A percentile compares a stretch with the other conserved stretches of the same genome.
Conservation (phyloP, 2,113 vertebrate genomes). For the Cynopterus brachyotis region DNA sequence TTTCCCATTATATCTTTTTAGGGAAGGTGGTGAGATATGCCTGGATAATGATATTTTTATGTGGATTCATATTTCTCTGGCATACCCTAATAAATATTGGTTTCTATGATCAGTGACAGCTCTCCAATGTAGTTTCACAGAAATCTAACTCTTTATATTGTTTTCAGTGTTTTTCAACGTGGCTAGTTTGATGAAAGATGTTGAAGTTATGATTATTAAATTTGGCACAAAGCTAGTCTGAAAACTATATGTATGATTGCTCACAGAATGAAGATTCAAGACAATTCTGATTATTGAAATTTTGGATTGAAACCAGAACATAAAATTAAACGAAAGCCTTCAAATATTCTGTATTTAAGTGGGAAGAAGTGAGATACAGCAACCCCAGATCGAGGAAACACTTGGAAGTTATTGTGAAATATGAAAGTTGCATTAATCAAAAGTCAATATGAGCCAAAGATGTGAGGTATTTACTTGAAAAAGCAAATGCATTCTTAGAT, state of each 20-base stretch:
- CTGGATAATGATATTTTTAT: neutral
- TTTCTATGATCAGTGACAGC: neutral
- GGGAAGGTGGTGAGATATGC: neutral
- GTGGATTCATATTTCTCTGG: neutral
- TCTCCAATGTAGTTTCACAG: neutral
- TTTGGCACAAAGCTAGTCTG: neutral
- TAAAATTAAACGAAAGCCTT: constrained; percentile 4
- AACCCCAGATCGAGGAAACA: neutral
- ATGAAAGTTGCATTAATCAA: neutral
- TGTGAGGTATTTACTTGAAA: neutral
- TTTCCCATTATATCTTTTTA: neutral
- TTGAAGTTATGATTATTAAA: neutral
- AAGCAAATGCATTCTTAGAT: neutral
- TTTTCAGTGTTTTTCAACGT: neutral
- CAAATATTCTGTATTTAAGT: neutral
- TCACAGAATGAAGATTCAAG: neutral
- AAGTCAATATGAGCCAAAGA: neutral
- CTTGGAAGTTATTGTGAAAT: neutral
- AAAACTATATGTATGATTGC: neutral
- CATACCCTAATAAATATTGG: neutral
- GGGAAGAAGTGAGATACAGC: neutral
- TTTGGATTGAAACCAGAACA: neutral
- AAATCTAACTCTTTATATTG: neutral
- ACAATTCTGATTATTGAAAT: neutral
- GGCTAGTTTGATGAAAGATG: neutral